These are phyloP conservation scores for Toxostoma redivivum DNA, from an alignment of 2,113 vertebrate genomes.

Conservation along the genomic window DNA sequence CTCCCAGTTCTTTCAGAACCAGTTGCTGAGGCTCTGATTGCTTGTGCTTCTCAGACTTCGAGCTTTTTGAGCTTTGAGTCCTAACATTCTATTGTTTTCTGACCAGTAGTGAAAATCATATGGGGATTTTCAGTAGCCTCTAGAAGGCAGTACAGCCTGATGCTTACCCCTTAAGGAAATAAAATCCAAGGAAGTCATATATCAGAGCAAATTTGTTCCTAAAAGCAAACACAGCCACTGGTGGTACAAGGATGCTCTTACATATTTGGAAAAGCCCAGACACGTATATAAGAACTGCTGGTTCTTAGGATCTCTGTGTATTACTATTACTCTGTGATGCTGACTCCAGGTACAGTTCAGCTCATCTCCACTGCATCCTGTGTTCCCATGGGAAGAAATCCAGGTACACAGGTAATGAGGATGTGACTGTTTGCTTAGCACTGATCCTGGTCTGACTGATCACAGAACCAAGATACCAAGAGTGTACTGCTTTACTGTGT, in stretches of 20 bases:
- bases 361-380: background rate
- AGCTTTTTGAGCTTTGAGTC: background rate
- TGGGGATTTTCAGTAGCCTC: background rate
- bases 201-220: background rate
- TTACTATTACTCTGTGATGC: background rate
- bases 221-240: background rate
- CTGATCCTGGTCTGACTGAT: background rate
- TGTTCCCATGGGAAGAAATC: background rate
- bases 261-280: background rate
- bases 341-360: background rate
- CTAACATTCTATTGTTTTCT: background rate
- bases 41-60: background rate
- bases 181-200: background rate
- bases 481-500: background rate
- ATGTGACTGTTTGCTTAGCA: background rate
- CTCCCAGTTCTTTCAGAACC: background rate
- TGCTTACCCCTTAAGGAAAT: background rate
- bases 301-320: background rate
- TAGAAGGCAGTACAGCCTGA: background rate
- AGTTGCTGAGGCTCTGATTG: background rate
- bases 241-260: background rate
- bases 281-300: fast-evolving
- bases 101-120: fast-evolving
- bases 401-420: background rate
- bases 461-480: background rate